Conservation (phyloP, 2,888 invertebrate species). For the Caenorhabditis afra region DNA sequence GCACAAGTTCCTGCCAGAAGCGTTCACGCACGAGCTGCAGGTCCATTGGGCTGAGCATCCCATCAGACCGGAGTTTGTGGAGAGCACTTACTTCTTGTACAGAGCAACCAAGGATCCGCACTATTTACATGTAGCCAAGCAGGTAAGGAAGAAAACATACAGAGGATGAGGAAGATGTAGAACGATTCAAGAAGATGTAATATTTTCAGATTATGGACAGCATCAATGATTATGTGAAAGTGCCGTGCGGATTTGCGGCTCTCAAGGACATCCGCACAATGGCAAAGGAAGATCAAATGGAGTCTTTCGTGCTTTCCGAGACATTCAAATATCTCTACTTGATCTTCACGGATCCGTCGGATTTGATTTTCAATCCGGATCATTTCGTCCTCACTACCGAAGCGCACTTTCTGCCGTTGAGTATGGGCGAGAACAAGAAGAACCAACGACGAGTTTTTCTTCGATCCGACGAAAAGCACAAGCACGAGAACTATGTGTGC, state of each 20-base stretch:
- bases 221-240: slow-evolving; percentile 91
- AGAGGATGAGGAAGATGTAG: no score
- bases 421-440: slow-evolving; percentile 57
- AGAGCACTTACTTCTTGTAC: slow-evolving; percentile 97
- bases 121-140: slow-evolving; percentile 93
- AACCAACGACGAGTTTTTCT: slow-evolving; percentile 54
- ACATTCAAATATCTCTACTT: slow-evolving; percentile 97
- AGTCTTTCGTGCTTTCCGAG: slow-evolving; percentile 96
- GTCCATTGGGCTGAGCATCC: slow-evolving; percentile 99
- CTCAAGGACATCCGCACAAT: slow-evolving; percentile 94
- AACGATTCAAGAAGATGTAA: neutral
- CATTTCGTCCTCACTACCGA: slow-evolving; percentile 85
- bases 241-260: slow-evolving; percentile 97
- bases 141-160: slow-evolving; percentile 81
- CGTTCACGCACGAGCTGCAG: slow-evolving; percentile 97
- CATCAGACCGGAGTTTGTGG: slow-evolving; percentile 93
- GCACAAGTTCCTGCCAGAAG: slow-evolving; percentile 97
- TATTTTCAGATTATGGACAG: slow-evolving; percentile 86
- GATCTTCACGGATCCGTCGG: slow-evolving; percentile 88
- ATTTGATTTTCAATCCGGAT: slow-evolving; percentile 81
- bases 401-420: slow-evolving; percentile 93
- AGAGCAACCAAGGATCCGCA: slow-evolving; percentile 95
- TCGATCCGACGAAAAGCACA: slow-evolving; percentile 51
- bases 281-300: slow-evolving; percentile 92
- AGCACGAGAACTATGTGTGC: slow-evolving; percentile 55